phyloP scores from a whole-genome alignment of 92 coral and sea anemone species.

The Isaurus tuberculatus region DNA sequence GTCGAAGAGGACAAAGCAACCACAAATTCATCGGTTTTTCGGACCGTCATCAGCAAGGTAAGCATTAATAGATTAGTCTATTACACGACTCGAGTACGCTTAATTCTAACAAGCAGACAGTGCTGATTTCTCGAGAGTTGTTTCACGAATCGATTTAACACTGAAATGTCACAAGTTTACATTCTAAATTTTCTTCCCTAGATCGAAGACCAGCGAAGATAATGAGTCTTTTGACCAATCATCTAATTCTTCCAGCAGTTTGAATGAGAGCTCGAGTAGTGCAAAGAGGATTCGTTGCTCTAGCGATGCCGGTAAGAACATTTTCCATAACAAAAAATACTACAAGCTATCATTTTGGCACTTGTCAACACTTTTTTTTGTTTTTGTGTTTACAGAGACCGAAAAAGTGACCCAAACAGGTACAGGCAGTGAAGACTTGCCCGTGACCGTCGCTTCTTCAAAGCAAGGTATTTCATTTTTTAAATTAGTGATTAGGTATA shows the following conservation, averaged over 20 bases:
- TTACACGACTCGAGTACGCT: slow-evolving; percentile 51
- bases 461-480: slow-evolving; percentile 13
- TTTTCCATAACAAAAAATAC: slow-evolving; percentile 25
- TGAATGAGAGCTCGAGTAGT: slow-evolving; percentile 50
- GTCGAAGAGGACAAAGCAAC: slow-evolving; percentile 64
- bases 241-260: slow-evolving; percentile 46
- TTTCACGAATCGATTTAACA: slow-evolving; percentile 45
- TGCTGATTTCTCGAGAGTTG: slow-evolving; percentile 49
- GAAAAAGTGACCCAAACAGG: slow-evolving; percentile 54
- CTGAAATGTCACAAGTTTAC: slow-evolving; percentile 49
- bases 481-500: slow-evolving; percentile 11
- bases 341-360: slow-evolving; percentile 50
- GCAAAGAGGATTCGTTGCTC: slow-evolving; percentile 49
- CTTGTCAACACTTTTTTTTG: slow-evolving; percentile 32
- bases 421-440: slow-evolving; percentile 51
- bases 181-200: slow-evolving; percentile 49
- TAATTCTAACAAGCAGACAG: slow-evolving; percentile 51
- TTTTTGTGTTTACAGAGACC: slow-evolving; percentile 53
- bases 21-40: slow-evolving; percentile 54
- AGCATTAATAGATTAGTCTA: slow-evolving; percentile 39
- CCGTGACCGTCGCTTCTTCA: slow-evolving; percentile 48
- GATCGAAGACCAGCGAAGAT: slow-evolving; percentile 47
- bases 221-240: slow-evolving; percentile 45
- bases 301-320: slow-evolving; percentile 51
- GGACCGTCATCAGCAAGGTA: slow-evolving; percentile 49